These are phyloP conservation scores for Heterotilapia buettikoferi DNA, from an alignment of 2,113 vertebrate species.

Conservation along the genomic window DNA sequence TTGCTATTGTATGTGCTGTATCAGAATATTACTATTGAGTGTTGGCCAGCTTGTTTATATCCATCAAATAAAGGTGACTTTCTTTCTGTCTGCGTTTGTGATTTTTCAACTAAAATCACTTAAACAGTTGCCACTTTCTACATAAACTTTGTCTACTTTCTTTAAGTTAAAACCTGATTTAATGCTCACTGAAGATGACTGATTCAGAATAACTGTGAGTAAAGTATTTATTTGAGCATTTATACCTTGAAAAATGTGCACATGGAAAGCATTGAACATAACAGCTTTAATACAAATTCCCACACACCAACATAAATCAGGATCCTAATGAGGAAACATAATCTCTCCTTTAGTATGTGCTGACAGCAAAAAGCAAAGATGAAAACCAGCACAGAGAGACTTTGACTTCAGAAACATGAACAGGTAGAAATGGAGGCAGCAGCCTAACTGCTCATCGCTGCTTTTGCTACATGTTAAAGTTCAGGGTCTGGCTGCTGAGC, in stretches of 20 bases:
- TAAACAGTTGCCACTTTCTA: neutral
- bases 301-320: neutral
- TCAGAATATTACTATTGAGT: constrained; percentile 74
- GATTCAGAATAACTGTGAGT: neutral
- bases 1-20: constrained; percentile 77
- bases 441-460: neutral
- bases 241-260: neutral
- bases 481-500: neutral
- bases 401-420: neutral
- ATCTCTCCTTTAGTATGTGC: neutral
- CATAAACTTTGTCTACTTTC: neutral
- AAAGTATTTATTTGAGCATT: neutral
- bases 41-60: constrained; percentile 79
- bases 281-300: neutral
- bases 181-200: neutral
- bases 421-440: neutral
- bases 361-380: neutral
- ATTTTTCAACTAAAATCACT: neutral
- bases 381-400: neutral
- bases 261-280: neutral
- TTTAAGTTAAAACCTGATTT: neutral
- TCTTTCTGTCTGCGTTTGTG: constrained; percentile 65
- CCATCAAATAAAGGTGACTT: constrained; percentile 79
- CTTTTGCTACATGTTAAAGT: neutral
- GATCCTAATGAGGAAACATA: neutral